Conservation (phyloP, 2,888 invertebrate species). For the Leptinotarsa peninsularis region DNA sequence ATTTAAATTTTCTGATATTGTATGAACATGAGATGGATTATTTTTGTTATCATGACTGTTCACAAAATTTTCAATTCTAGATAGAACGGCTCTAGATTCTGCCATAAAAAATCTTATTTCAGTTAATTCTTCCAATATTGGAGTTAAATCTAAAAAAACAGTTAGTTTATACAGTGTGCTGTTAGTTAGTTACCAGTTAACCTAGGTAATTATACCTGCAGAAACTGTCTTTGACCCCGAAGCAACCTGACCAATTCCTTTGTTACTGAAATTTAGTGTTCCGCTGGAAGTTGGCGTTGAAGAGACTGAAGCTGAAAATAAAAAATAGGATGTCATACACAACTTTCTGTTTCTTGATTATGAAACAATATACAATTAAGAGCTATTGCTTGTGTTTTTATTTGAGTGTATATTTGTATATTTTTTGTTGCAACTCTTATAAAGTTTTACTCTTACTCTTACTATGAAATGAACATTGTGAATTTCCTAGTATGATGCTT, state of each 20-base stretch:
- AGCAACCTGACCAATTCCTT: constrained; percentile 18
- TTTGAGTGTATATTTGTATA: constrained; percentile 23
- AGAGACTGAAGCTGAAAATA: constrained; percentile 26
- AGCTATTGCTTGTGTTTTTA: constrained; percentile 23
- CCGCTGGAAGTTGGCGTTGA: constrained; percentile 25
- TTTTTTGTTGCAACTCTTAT: constrained; percentile 23
- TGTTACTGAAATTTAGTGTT: constrained; percentile 21
- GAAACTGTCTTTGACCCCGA: constrained; percentile 24
- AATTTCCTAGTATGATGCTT: constrained; percentile 24
- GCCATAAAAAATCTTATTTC: constrained; percentile 31
- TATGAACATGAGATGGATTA: constrained; percentile 24
- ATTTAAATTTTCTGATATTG: constrained; percentile 20
- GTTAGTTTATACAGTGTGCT: constrained; percentile 18
- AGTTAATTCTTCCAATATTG: constrained; percentile 27
- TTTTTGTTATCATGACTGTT: constrained; percentile 24
- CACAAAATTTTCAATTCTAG: constrained; percentile 29
- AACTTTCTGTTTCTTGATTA: constrained; percentile 7
- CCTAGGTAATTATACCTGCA: constrained; percentile 24
- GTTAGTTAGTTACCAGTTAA: constrained; percentile 12
- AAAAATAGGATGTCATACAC: constrained; percentile 21
- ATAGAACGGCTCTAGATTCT: constrained; percentile 31
- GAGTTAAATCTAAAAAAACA: constrained; percentile 30
- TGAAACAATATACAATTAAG: constrained; percentile 16
- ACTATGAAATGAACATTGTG: constrained; percentile 22
- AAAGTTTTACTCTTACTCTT: constrained; percentile 21